Percentiles rank a stretch among this genome's conserved stretches.
These are phyloP conservation scores for Oxytorus armatus DNA, from an alignment of 2,888 invertebrate genomes.

Conservation along the genomic window DNA sequence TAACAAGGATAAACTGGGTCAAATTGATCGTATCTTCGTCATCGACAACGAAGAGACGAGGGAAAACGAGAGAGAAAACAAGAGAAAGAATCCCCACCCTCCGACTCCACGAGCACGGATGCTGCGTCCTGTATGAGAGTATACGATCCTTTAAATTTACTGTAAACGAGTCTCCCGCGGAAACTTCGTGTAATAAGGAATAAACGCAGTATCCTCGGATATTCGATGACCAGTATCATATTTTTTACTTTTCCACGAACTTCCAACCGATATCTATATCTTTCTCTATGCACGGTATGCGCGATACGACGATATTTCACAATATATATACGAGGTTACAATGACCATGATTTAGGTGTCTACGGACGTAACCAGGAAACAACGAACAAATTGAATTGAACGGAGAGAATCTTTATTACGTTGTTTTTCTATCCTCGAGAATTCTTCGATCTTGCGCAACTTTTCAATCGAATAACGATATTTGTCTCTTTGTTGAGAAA, in stretches of 20 bases:
- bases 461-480: too few relatives aligned
- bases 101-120: conserved; percentile 4
- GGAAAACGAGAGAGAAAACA: not conserved
- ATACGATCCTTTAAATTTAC: conserved; percentile 63
- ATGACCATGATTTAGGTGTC: conserved; percentile 4
- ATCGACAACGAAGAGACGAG: conserved; percentile 41
- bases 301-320: conserved; percentile 14
- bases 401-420: not conserved
- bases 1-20: conserved; percentile 67
- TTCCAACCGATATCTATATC: conserved; percentile 12
- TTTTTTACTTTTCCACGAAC: conserved; percentile 23
- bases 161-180: conserved; percentile 54
- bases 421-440: not conserved
- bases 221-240: conserved; percentile 31
- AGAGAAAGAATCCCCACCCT: conserved; percentile 1
- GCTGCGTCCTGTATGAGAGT: not conserved
- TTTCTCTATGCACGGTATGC: not conserved
- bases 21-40: conserved; percentile 70
- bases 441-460: not conserved
- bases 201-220: conserved; percentile 55
- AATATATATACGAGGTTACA: not conserved
- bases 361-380: not conserved
- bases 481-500: too few relatives aligned
- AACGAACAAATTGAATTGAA: conserved; percentile 27
- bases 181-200: conserved; percentile 56